These are phyloP conservation scores for Ceratosolen solmsi DNA, from an alignment of 1,140 invertebrate species.

Conservation along the genomic window DNA sequence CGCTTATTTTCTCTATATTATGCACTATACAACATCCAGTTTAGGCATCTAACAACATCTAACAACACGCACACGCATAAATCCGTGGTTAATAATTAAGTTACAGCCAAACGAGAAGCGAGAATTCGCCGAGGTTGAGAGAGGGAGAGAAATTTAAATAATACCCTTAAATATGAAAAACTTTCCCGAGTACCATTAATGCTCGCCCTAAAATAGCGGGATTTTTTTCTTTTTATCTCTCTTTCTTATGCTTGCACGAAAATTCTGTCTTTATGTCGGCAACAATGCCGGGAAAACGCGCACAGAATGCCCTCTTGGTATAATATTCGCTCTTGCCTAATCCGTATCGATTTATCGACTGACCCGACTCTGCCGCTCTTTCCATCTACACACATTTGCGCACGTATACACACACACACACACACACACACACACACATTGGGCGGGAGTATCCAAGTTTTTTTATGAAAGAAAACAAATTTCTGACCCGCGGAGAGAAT, in stretches of 20 bases:
- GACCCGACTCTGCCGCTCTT: conserved; percentile 31
- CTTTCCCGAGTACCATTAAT: conserved; percentile 22
- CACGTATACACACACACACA: not conserved
- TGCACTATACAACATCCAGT: too few relatives aligned
- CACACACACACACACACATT: not conserved
- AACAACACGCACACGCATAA: not conserved
- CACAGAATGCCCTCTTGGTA: conserved; percentile 5
- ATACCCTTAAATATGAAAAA: not conserved
- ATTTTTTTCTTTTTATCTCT: not conserved
- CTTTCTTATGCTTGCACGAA: not conserved
- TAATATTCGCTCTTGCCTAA: conserved; percentile 47
- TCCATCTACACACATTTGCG: not conserved
- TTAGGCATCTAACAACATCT: too few relatives aligned
- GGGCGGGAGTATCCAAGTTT: not conserved
- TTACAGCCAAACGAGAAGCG: not conserved
- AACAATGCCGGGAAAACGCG: conserved; percentile 4
- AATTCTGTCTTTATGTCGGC: conserved; percentile 29
- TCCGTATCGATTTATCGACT: conserved; percentile 51
- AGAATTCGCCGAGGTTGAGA: not conserved
- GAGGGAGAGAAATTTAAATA: conserved; percentile 10
- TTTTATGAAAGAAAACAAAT: not conserved
- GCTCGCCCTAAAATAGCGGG: not conserved
- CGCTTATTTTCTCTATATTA: too few relatives aligned
- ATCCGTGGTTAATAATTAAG: not conserved
- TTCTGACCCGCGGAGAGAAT: not conserved